Evolutionary conservation across 53 echinoderm and acorn worm genomes (phyloP), one percentile per base, ranked within the genome.

Genomic region (Luidia sarsii): DNA sequence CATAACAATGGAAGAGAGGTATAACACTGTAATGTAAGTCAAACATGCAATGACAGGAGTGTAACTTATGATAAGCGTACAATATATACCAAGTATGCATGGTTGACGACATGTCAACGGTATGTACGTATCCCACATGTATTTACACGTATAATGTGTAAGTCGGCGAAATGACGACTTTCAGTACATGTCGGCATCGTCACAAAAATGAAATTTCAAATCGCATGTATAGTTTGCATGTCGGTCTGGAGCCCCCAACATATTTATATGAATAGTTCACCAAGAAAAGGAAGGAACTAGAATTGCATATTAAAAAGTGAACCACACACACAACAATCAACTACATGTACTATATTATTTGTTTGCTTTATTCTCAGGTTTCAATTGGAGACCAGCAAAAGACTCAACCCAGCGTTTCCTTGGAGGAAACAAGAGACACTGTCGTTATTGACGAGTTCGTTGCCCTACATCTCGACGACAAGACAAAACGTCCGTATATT

Each of bases 361-460:
- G 14, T 1, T 59, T 21, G 46, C 46, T 46, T n/a, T n/a, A 46
- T 28, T 59, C 2, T 21, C 8, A 66, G 67, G 67, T 66, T 29
- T 24, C 67, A 66, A 66, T 39, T 24, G 67, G 67, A 4, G 13
- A 39, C 45, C 67, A 66, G 28, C 41, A 45, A 38, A 66, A 43
- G 25, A 45, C 13, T 8, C 21, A 2, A 22, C 13, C 2, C 19
- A 66, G 67, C 7, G 67, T 66, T 6, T 24, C 67, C 7, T 7
- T 66, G 22, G 22, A 66, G 15, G 28, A 7, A 15, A 39, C n/a
- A 41, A 38, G 67, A 45, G 19, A 22, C 1, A 41, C 41, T n/a
- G 43, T 66, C 24, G 67, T 20, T 23, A 45, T 41, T 21, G 67
- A 45, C 22, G 41, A 66, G 25, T 45, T 66, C 7, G 67, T 66